These are phyloP conservation scores for Drosophila subquinaria DNA, from an alignment of 2,888 invertebrate genomes.

Conservation along the genomic window DNA sequence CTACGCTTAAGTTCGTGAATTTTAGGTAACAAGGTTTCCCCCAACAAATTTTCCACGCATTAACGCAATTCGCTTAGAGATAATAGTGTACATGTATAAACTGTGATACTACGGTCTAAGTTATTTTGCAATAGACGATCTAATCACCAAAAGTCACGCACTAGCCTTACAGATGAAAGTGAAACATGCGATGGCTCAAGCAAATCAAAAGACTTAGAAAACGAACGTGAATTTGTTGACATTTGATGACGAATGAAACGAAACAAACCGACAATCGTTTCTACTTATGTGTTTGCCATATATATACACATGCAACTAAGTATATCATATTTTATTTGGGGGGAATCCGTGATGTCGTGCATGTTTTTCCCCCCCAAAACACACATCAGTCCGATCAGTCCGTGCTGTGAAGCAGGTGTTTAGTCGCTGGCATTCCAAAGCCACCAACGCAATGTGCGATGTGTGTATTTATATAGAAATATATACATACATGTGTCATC, in stretches of 20 bases:
- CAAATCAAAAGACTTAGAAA: conserved; percentile 72
- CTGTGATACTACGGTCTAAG: conserved; percentile 5
- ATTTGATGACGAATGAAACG: conserved; percentile 44
- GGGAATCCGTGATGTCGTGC: conserved; percentile 56
- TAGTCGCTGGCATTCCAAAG: conserved; percentile 61
- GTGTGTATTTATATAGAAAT: conserved; percentile 14
- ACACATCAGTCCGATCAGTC: conserved; percentile 15
- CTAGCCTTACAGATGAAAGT: conserved; percentile 53
- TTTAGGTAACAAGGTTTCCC: conserved; percentile 21
- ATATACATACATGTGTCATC: conserved; percentile 10
- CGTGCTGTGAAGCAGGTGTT: conserved; percentile 59
- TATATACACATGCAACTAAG: conserved; percentile 8
- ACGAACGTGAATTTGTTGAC: conserved; percentile 67
- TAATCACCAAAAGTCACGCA: conserved; percentile 65
- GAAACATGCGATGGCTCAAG: conserved; percentile 33
- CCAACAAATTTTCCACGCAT: conserved; percentile 22
- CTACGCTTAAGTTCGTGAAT: background rate
- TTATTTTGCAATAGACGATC: conserved; percentile 26
- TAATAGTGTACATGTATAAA: conserved; percentile 1
- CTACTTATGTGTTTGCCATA: conserved; percentile 18
- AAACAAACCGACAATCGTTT: conserved; percentile 17
- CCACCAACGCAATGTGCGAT: conserved; percentile 59
- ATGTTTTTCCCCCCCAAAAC: conserved; percentile 38
- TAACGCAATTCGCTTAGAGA: conserved; percentile 13
- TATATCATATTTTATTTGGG: conserved; percentile 20